A percentile compares a stretch with the other conserved stretches of the same genome.
phyloP scores from a whole-genome alignment of 2,797 vertebrate genomes.

The Pipistrellus pipistrellus region DNA sequence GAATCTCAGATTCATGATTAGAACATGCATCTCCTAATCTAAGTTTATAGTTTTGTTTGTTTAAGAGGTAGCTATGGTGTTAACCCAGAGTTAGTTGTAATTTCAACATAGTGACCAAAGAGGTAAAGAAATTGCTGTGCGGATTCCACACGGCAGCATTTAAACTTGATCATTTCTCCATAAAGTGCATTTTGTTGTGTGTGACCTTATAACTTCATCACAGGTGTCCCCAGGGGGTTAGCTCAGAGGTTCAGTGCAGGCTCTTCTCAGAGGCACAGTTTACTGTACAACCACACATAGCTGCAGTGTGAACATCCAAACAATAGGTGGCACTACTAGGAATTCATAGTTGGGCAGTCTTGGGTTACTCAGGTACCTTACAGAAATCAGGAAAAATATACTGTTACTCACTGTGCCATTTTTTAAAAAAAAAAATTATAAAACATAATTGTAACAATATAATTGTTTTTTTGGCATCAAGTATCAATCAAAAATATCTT shows the following conservation, averaged over 20 bases:
- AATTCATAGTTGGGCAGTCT: neutral
- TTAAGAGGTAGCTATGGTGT: neutral
- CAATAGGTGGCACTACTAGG: constrained; percentile 53
- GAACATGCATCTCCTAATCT: neutral
- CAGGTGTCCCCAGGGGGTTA: neutral
- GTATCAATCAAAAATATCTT: neutral
- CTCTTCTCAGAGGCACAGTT: neutral
- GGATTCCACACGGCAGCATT: neutral
- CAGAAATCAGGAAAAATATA: neutral
- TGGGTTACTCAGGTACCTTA: neutral
- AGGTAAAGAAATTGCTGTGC: neutral
- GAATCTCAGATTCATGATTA: neutral
- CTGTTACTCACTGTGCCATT: neutral
- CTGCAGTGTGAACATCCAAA: neutral
- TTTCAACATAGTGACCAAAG: neutral
- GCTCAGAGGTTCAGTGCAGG: neutral
- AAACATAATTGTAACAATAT: neutral
- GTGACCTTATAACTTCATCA: neutral
- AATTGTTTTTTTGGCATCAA: neutral
- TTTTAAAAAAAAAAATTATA: neutral
- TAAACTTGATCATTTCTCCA: neutral
- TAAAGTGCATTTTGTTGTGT: neutral
- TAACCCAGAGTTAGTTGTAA: neutral
- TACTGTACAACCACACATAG: neutral
- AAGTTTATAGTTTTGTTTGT: neutral